These are phyloP conservation scores for Salticus scenicus DNA, from an alignment of 2,888 invertebrate species.

Conservation along the genomic window DNA sequence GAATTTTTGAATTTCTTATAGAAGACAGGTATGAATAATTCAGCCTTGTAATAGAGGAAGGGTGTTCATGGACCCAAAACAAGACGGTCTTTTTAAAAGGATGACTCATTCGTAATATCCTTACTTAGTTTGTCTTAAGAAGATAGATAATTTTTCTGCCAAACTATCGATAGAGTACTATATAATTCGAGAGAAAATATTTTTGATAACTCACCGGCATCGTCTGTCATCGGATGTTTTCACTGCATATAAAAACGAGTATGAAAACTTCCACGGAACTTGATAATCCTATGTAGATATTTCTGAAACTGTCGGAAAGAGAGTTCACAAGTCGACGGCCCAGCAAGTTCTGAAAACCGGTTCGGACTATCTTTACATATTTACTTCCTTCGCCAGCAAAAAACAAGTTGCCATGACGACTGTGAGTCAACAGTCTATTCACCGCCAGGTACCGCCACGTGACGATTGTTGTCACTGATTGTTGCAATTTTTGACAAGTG, in stretches of 20 bases:
- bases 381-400: neutral
- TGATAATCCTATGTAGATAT: neutral
- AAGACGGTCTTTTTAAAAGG: neutral
- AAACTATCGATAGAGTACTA: too few species aligned
- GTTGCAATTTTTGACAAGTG: neutral
- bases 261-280: neutral
- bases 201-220: neutral
- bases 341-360: slow-evolving; percentile 15
- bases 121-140: too few species aligned
- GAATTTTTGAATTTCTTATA: too few species aligned
- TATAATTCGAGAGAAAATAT: too few species aligned
- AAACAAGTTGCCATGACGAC: slow-evolving; percentile 7
- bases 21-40: neutral
- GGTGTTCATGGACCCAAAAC: neutral
- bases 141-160: too few species aligned
- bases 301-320: neutral
- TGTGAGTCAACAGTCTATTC: slow-evolving; percentile 14
- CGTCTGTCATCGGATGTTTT: neutral
- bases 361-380: neutral
- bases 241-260: too few species aligned
- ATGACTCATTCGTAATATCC: too few species aligned
- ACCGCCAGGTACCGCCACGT: slow-evolving; percentile 5
- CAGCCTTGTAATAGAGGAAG: neutral
- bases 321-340: slow-evolving; percentile 16
- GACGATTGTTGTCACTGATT: neutral